These are phyloP conservation scores for Tridacna gigas DNA, from an alignment of 2,888 invertebrate species.

Conservation along the genomic window DNA sequence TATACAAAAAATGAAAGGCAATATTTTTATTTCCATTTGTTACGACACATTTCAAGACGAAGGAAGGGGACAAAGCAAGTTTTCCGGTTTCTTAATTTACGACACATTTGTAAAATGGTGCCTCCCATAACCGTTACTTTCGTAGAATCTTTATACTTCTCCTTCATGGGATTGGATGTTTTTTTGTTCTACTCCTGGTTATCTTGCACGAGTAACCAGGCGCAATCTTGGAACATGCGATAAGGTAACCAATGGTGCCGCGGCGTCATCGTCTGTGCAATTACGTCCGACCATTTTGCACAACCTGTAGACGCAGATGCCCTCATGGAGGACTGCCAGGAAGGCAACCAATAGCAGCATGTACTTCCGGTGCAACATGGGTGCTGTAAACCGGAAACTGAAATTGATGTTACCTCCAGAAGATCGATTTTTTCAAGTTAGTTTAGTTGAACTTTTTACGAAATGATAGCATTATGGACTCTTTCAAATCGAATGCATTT, in stretches of 20 bases:
- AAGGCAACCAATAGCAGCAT: neutral
- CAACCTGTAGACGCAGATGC: neutral
- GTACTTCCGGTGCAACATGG: neutral
- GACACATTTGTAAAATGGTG: neutral
- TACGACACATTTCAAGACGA: too few species aligned
- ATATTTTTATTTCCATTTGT: too few species aligned
- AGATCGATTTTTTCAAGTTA: too few species aligned
- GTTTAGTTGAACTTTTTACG: too few species aligned
- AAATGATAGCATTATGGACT: too few species aligned
- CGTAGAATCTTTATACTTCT: neutral
- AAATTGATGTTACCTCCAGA: too few species aligned
- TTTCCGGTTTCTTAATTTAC: neutral
- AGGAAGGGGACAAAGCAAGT: too few species aligned
- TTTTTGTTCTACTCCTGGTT: neutral
- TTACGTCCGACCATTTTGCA: neutral
- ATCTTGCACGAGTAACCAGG: neutral
- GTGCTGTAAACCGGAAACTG: too few species aligned
- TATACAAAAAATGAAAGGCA: too few species aligned
- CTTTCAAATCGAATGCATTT: too few species aligned
- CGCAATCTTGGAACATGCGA: neutral
- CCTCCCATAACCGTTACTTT: neutral
- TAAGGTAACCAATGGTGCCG: neutral
- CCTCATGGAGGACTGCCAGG: neutral
- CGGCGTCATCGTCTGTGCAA: neutral
- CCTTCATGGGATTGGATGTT: neutral